These are phyloP conservation scores for Phasianus colchicus DNA, from an alignment of 2,113 vertebrate genomes.

Conservation along the genomic window DNA sequence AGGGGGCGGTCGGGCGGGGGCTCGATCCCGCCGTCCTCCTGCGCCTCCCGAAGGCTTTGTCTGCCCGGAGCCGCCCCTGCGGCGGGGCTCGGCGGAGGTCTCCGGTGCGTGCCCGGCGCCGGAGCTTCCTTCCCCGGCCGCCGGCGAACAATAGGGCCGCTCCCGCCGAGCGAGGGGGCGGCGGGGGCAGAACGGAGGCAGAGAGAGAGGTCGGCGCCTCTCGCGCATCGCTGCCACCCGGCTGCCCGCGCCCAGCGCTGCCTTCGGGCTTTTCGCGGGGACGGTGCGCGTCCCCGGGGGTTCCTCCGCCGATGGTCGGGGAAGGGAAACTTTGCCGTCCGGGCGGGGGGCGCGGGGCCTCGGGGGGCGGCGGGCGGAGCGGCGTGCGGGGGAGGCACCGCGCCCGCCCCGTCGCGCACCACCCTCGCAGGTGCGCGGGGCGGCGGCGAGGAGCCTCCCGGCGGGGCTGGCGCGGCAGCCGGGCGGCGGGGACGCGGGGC, in stretches of 20 bases:
- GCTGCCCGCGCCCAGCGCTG: no score
- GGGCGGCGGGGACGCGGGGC: neutral
- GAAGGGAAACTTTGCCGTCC: no score
- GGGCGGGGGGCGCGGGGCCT: neutral
- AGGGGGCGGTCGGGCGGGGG: neutral
- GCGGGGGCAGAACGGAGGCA: no score
- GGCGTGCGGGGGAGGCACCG: neutral
- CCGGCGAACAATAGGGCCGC: conserved; percentile 1
- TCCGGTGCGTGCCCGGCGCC: neutral
- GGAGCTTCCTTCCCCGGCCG: neutral
- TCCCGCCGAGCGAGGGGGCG: neutral
- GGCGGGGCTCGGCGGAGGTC: no score
- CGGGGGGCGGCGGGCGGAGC: neutral
- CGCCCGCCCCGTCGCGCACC: no score
- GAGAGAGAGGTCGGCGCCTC: no score
- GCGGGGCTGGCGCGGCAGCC: neutral
- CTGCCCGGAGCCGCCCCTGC: neutral
- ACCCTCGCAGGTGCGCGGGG: neutral
- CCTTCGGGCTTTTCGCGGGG: no score
- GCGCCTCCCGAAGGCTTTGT: conserved; percentile 17
- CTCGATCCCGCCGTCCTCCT: neutral
- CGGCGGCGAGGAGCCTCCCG: neutral
- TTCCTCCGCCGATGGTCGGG: no score
- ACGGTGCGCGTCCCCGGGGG: no score
- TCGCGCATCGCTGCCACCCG: no score